Evolutionary conservation across 2,888 invertebrate genomes (phyloP), one percentile per base, ranked within the genome.

Genomic region (Heliconius cydno): DNA sequence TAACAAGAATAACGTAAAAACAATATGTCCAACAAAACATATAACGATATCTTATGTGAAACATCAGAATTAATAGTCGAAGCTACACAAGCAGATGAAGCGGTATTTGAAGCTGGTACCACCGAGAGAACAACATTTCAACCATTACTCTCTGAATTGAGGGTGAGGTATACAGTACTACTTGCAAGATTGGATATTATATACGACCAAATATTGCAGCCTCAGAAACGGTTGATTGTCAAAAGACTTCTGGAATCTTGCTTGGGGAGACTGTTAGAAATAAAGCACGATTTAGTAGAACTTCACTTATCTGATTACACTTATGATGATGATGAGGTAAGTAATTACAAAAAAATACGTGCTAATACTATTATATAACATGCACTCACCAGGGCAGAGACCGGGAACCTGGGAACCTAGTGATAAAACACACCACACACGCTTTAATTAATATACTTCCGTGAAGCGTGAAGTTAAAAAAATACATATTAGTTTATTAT

Each of bases 141-240:
- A 76, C 95, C 95, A 0, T 89, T 96, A 10, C 92, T 97, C 0
- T 96, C 96, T 28, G 97, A 97, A 80, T 92, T 99, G 76, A 98
- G 98, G 88, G 95, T 98, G 4, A 96, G 97, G 85, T 99, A 99
- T 87, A 97, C 98, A 9, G 93, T 97, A 38, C 95, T 98, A 0
- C 96, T 97, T 34, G 96, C 97, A 83, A 96, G 96, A 85, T 89
- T 99, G 57, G 97, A 98, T 86, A 95, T 96, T 79, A 97, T 98
- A 81, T 98, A 98, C 86, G 99, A 99, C 86, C 98, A 98, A 93
- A 96, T 98, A 85, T 95, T 98, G 65, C 99, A 99, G 89, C 99
- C 99, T 0, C 99, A 99, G 90, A 99, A 99, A 90, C 95, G 98
- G 52, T 89, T 97, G 74, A 94, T 99, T n/a, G 96, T 99, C 1